Base-by-base conservation (phyloP, 2,888 invertebrate genomes). In the Gandaritis pyraliata region DNA sequence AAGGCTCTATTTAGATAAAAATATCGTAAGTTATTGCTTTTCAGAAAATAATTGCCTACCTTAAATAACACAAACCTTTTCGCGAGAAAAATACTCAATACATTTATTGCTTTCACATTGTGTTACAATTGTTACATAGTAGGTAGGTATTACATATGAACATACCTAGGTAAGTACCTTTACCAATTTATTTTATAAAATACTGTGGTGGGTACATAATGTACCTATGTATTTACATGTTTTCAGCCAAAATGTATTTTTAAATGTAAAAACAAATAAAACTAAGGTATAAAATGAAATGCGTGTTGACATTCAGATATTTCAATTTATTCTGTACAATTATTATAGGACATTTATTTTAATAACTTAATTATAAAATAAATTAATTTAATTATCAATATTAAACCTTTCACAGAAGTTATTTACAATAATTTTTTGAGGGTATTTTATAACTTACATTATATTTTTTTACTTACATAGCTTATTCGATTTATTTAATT, bases 291-390 rank as follows among this genome's bases (percentile, higher is more conserved):
- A 13, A 50, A 59, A 65, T 59, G 46, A 67, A 69, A 59, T 45
- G 48, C 38, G 45, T 15, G 23, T 59, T 77, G 81, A 88, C 88
- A 88, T 84, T 85, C 76, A 88, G 88, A 88, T 82, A 82, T 76
- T 82, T 79, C 78, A 74, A 74, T 83, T 83, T 80, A 83, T 82
- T 83, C 78, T 87, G 78, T 87, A 87, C 87, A 88, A 78, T 56
- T 47, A 18, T 15, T 11, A 82, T 71, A 73, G 60, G 64, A 75
- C 69, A 75, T 76, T 73, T 70, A 58, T 54, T 59, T 38, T 56
- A 49, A 55, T 64, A 50, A 49, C 56, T 57, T 66, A 71, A 71
- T 69, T 64, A 65, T 41, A 66, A 41, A 67, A 69, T 51, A 67
- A 65, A 23, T 45, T 45, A 33, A 43, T 43, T 43, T 11, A 43